Evolutionary conservation across 2,797 vertebrate species (phyloP).

Genomic region (Alfaro cultratus): DNA sequence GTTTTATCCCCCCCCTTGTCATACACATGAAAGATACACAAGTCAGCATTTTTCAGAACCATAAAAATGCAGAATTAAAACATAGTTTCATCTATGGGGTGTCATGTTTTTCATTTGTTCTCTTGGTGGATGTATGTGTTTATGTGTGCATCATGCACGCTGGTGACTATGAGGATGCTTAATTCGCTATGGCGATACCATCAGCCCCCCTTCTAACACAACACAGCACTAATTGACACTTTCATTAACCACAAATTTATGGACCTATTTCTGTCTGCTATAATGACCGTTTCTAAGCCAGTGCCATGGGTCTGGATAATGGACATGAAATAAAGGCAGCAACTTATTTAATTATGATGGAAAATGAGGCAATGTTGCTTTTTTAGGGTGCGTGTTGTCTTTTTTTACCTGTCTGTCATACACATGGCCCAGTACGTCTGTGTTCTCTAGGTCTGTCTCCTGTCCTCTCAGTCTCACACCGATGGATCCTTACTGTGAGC

Average conservation of each 20-base stretch:
- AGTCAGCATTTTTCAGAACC: neutral
- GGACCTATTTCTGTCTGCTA: conserved; percentile 91
- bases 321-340: conserved; percentile 85
- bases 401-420: neutral
- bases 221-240: conserved; percentile 90
- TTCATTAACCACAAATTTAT: conserved; percentile 95
- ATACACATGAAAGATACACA: conserved; percentile 8
- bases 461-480: neutral
- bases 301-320: conserved; percentile 84
- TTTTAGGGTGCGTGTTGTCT: conserved; percentile 19
- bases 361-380: conserved; percentile 75
- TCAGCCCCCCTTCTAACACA: conserved; percentile 86
- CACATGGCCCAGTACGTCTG: neutral
- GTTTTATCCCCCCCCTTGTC: conserved; percentile 5
- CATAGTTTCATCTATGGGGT: neutral
- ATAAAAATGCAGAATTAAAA: conserved; percentile 2
- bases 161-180: conserved; percentile 66
- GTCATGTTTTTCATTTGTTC: conserved; percentile 14
- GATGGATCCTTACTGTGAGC: neutral
- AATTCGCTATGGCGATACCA: conserved; percentile 71
- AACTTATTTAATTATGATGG: conserved; percentile 89
- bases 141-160: conserved; percentile 39
- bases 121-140: neutral
- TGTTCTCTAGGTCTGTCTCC: neutral
- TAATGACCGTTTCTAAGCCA: conserved; percentile 89